Evolutionary conservation across 2,113 vertebrate species (phyloP).

Genomic region (Sminthopsis crassicaudata): DNA sequence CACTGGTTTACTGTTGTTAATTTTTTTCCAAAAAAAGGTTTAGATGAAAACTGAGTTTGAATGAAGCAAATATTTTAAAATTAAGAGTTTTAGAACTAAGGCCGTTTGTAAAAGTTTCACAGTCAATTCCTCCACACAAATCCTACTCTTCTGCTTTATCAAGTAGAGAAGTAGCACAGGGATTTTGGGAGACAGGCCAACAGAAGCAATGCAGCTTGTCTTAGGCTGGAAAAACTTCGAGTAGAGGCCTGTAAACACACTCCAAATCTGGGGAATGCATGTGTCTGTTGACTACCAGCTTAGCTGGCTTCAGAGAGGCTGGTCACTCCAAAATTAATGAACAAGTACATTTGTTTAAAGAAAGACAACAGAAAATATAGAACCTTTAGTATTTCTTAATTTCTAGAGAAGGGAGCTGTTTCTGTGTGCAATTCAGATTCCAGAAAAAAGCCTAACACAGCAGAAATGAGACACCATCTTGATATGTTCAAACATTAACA

Average conservation of each 20-base stretch:
- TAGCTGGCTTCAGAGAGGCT: not conserved
- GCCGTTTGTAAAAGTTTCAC: not conserved
- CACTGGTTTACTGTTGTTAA: slow-evolving; percentile 54
- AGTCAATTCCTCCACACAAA: not conserved
- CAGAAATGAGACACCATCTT: slow-evolving; percentile 14
- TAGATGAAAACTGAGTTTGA: slow-evolving; percentile 28
- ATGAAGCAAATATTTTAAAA: slow-evolving; percentile 23
- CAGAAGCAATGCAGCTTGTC: not conserved
- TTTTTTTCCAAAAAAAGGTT: slow-evolving; percentile 16
- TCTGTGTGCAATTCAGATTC: not conserved
- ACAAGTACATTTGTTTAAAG: not conserved
- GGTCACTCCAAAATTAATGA: not conserved
- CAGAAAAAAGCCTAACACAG: slow-evolving; percentile 9
- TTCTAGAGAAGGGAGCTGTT: not conserved
- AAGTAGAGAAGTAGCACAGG: not conserved
- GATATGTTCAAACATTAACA: slow-evolving; percentile 13
- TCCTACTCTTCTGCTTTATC: not conserved
- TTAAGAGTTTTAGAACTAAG: not conserved
- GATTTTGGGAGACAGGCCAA: not conserved
- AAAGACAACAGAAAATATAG: not conserved
- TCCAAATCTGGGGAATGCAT: not conserved
- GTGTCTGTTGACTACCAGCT: not conserved
- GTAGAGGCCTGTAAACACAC: not conserved
- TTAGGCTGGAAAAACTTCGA: not conserved
- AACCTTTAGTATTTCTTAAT: not conserved